Conservation (phyloP, 2,113 vertebrate species). For the Caloenas nicobarica region DNA sequence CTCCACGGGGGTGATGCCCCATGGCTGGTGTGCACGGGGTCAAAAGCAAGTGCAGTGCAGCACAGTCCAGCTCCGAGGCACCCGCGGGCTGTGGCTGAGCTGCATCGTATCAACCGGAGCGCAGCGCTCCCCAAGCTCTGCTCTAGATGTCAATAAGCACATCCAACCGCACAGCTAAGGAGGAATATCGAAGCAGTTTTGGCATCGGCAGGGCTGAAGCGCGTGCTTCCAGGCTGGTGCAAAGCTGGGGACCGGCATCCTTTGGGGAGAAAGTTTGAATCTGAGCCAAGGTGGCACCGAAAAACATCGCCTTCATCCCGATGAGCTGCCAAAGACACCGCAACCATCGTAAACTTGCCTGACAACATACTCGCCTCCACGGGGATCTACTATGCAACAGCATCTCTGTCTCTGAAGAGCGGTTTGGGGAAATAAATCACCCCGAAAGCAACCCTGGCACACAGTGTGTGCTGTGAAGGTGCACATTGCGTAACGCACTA, state of each 20-base stretch:
- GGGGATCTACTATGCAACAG: neutral
- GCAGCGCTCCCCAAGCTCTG: neutral
- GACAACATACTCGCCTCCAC: neutral
- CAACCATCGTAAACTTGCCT: neutral
- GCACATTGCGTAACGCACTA: neutral
- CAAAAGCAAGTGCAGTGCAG: neutral
- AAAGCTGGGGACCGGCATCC: neutral
- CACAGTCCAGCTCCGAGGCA: accelerated
- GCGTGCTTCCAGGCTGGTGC: neutral
- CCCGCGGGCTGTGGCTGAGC: neutral
- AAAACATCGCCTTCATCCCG: neutral
- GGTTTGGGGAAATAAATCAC: neutral
- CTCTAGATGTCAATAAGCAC: neutral
- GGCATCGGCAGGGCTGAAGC: neutral
- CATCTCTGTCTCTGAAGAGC: neutral
- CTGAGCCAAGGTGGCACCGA: neutral
- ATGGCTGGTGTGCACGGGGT: accelerated
- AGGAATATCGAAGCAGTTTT: neutral
- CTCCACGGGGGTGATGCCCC: neutral
- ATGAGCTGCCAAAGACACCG: neutral
- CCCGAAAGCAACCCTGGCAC: neutral
- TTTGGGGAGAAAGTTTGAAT: neutral
- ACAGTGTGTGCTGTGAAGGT: accelerated
- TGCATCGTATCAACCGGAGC: neutral
- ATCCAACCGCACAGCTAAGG: accelerated